Evolutionary conservation across 2,888 invertebrate genomes (phyloP).

Genomic region (Lithophane socia): DNA sequence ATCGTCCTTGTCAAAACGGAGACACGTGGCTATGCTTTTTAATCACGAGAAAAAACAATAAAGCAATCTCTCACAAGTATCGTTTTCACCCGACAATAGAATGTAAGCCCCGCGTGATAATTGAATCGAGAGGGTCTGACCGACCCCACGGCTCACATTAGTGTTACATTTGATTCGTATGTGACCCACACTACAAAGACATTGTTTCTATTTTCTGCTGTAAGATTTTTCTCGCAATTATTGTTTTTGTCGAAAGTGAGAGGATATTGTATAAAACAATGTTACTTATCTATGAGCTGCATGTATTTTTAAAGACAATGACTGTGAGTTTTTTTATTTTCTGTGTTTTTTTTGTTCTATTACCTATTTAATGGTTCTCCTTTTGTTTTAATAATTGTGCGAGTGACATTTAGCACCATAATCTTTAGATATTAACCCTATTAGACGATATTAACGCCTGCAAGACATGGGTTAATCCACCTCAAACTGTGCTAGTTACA

Average conservation of each 20-base stretch:
- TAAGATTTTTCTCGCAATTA: slow-evolving; percentile 11
- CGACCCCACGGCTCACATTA: slow-evolving; percentile 79
- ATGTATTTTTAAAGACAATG: slow-evolving; percentile 1
- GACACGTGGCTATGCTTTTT: slow-evolving; percentile 85
- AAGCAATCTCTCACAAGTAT: slow-evolving; percentile 91
- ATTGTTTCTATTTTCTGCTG: slow-evolving; percentile 69
- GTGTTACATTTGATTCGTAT: slow-evolving; percentile 88
- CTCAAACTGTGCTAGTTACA: slow-evolving; percentile 41
- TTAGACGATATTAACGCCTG: background rate
- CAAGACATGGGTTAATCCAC: slow-evolving; percentile 11
- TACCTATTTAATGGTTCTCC: background rate
- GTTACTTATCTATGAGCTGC: background rate
- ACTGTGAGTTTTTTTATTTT: background rate
- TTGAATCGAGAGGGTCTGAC: slow-evolving; percentile 87
- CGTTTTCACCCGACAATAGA: slow-evolving; percentile 88
- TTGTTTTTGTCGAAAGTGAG: slow-evolving; percentile 10
- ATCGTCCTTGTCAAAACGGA: slow-evolving; percentile 74
- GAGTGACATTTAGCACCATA: background rate
- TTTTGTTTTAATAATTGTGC: background rate
- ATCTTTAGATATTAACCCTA: background rate
- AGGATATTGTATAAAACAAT: background rate
- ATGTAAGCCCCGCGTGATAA: slow-evolving; percentile 86
- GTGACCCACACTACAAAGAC: slow-evolving; percentile 72
- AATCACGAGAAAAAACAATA: slow-evolving; percentile 91
- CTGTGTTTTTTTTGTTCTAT: background rate